Conservation (phyloP, 2,797 vertebrate genomes). For the Ambastaia sidthimunki region DNA sequence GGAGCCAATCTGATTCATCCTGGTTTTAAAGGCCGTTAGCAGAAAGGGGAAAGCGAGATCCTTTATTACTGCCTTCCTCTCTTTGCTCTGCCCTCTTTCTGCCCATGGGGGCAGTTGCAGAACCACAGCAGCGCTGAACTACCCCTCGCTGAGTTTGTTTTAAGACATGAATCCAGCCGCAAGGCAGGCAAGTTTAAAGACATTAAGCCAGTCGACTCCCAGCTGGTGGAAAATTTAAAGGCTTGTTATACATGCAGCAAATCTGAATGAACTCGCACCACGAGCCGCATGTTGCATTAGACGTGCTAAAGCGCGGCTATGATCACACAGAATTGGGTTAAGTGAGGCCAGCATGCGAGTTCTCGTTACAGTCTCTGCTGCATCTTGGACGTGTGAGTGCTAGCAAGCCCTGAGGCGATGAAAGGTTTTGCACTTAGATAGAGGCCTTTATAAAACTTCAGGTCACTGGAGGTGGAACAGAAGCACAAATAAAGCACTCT, state of each 20-base stretch:
- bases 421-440: conserved; percentile 1
- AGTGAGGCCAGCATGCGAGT: neutral
- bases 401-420: conserved; percentile 18
- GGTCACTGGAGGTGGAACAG: conserved; percentile 27
- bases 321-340: conserved; percentile 12
- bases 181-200: conserved; percentile 31
- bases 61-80: conserved; percentile 23
- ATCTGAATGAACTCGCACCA: neutral
- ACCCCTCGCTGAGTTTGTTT: neutral
- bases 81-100: conserved; percentile 4
- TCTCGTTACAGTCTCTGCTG: conserved; percentile 11
- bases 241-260: neutral
- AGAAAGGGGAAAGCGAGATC: neutral
- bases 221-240: conserved; percentile 45
- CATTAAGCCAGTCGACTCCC: conserved; percentile 7
- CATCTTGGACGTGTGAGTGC: conserved; percentile 43
- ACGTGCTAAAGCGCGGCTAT: too few species aligned
- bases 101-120: conserved; percentile 18
- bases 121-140: neutral
- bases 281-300: neutral
- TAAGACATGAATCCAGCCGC: neutral
- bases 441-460: conserved; percentile 22
- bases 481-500: conserved; percentile 13
- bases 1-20: conserved; percentile 1
- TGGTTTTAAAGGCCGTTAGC: conserved; percentile 16